A percentile compares a stretch with the other conserved stretches of the same genome.
phyloP scores from a whole-genome alignment of 1,140 invertebrate species.

The Gerris buenoi region DNA sequence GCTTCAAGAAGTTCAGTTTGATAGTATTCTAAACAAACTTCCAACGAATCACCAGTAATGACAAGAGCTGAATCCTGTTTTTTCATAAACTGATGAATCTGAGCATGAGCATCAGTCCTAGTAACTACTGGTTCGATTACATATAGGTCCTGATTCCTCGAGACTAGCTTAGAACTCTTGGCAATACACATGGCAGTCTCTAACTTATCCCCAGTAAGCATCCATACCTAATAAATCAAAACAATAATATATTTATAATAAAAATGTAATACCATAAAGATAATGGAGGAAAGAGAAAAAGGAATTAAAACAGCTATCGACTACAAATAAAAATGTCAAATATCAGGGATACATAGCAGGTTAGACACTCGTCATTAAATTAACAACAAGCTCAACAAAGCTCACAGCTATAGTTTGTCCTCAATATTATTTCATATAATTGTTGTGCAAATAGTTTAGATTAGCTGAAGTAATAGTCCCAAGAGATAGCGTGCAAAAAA shows the following conservation, averaged over 20 bases:
- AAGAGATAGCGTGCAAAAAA: too few species aligned
- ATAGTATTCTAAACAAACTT: constrained; percentile 83
- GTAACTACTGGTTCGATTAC: constrained; percentile 60
- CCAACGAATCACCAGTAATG: constrained; percentile 82
- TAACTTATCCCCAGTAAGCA: constrained; percentile 97
- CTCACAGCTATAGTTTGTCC: too few species aligned
- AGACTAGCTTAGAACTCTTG: constrained; percentile 80
- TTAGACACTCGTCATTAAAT: too few species aligned
- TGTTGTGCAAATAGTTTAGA: too few species aligned
- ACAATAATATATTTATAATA: constrained; percentile 12
- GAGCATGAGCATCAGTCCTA: constrained; percentile 76
- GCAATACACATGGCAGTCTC: constrained; percentile 98
- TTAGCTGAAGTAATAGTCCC: too few species aligned
- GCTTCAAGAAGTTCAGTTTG: constrained; percentile 90
- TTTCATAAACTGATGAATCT: constrained; percentile 76
- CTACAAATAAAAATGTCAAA: too few species aligned
- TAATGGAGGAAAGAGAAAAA: too few species aligned
- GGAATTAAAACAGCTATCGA: too few species aligned
- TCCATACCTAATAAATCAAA: constrained; percentile 64
- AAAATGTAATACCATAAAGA: too few species aligned
- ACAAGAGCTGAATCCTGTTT: constrained; percentile 79
- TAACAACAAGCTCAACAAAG: too few species aligned
- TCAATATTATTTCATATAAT: too few species aligned
- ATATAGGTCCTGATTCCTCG: constrained; percentile 49
- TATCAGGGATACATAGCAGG: too few species aligned